phyloP scores from a whole-genome alignment of 1,140 invertebrate genomes.

The Oscheius sp. region DNA sequence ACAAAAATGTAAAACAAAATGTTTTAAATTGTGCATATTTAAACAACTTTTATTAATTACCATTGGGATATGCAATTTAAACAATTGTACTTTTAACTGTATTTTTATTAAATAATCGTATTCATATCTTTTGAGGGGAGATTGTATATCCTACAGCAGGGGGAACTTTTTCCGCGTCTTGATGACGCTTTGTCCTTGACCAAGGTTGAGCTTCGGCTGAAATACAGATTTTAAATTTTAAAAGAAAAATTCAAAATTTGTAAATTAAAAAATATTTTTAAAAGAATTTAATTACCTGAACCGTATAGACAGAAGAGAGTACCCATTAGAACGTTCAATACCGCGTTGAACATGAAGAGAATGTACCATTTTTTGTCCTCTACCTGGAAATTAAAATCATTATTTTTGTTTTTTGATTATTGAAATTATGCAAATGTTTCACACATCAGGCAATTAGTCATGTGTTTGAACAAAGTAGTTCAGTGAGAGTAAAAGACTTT shows the following conservation, averaged over 20 bases:
- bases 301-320: slow-evolving; percentile 13
- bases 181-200: background rate
- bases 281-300: slow-evolving; percentile 11
- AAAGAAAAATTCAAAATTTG: background rate
- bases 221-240: background rate
- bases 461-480: too few relatives aligned
- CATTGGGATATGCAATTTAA: too few relatives aligned
- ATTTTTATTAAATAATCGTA: too few relatives aligned
- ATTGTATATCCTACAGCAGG: too few relatives aligned
- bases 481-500: too few relatives aligned
- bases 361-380: slow-evolving; percentile 9
- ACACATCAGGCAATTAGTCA: too few relatives aligned
- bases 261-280: background rate
- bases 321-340: slow-evolving; percentile 12
- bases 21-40: too few relatives aligned
- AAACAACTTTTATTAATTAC: too few relatives aligned
- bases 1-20: too few relatives aligned
- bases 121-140: too few relatives aligned
- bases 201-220: slow-evolving; percentile 23
- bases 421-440: too few relatives aligned
- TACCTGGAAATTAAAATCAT: background rate
- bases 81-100: too few relatives aligned
- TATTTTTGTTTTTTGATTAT: background rate
- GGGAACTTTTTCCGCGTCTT: background rate
- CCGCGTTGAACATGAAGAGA: slow-evolving; percentile 9